Base-by-base conservation (phyloP, 2,797 vertebrate species). In the Cuniculus paca region DNA sequence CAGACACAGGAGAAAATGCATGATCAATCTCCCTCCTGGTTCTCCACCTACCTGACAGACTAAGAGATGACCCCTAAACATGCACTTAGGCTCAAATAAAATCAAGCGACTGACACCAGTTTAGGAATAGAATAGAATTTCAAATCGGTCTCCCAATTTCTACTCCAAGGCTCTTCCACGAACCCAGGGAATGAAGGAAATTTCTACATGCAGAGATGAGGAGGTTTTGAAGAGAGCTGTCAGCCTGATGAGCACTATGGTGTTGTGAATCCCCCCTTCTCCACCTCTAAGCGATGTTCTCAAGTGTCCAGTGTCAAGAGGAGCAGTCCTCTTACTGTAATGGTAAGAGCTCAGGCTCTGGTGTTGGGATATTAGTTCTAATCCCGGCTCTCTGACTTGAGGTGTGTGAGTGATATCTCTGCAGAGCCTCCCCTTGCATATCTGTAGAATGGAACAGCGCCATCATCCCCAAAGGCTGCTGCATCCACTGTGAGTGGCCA, bases 41-140 rank as follows among this genome's bases (percentile, higher is more conserved):
- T 84, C 20, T 58, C 82, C 54, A 11, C 17, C 19, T 20, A 39
- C 58, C 42, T 34, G 42, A 94, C 80, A 5, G 6, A 77, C 34
- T 61, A 68, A 81, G 20, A 11, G 22, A 61, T 19, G 12, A 19
- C 9, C 7, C 61, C 1, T 56, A 70, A 50, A 31, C 34, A 82
- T 6, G 13, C 45, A 83, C 7, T 85, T 20, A 80, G 31, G 86
- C 93, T 63, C 19, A 58, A 65, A 74, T 63, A 78, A 50, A 95
- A 42, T 75, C 26, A 86, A 75, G 26, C 42, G 58, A 16, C 28
- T 91, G 88, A 80, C 36, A 13, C 39, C 82, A 94, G 61, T 42
- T 90, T 84, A 63, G 58, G 12, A 5, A 26, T 85, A 48, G 36
- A 91, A 63, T 6, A 0, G 1, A 12, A 24, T 42, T 88, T 70